Evolutionary conservation across 1,140 invertebrate species (phyloP).

Genomic region (Paralvinella palmiformis): DNA sequence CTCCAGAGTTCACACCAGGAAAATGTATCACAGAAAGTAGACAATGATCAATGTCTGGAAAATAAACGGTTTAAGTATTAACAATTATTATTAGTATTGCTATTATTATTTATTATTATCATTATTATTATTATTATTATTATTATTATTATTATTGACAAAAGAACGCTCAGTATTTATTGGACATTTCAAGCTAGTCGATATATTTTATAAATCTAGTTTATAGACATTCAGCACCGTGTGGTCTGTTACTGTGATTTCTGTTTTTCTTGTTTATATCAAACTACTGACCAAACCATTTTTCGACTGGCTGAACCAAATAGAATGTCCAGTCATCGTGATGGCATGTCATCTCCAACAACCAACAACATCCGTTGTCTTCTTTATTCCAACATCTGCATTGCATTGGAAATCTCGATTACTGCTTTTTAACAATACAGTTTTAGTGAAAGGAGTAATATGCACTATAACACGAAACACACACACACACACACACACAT

Average conservation of each 20-base stretch:
- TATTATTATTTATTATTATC: conserved; percentile 24
- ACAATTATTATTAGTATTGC: no score
- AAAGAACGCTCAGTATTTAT: conserved; percentile 31
- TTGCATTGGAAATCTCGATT: background rate
- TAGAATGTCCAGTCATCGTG: conserved; percentile 32
- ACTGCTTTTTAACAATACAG: no score
- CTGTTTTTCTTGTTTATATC: background rate
- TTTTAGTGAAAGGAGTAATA: no score
- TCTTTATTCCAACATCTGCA: conserved; percentile 40
- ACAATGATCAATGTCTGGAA: no score
- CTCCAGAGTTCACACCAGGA: no score
- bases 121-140: conserved; percentile 12
- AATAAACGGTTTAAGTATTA: no score
- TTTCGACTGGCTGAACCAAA: conserved; percentile 39
- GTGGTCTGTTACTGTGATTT: no score
- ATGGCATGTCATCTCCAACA: conserved; percentile 31
- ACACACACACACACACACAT: background rate
- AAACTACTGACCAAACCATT: conserved; percentile 23
- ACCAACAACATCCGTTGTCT: conserved; percentile 45
- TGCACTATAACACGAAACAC: no score
- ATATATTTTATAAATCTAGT: conserved; percentile 4
- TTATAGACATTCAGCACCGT: background rate
- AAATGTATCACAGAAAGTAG: no score
- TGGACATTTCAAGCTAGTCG: conserved; percentile 31
- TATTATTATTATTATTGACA: conserved; percentile 25